phyloP scores from a whole-genome alignment of 2,797 vertebrate genomes.

The Catamblyrhynchus diadema region DNA sequence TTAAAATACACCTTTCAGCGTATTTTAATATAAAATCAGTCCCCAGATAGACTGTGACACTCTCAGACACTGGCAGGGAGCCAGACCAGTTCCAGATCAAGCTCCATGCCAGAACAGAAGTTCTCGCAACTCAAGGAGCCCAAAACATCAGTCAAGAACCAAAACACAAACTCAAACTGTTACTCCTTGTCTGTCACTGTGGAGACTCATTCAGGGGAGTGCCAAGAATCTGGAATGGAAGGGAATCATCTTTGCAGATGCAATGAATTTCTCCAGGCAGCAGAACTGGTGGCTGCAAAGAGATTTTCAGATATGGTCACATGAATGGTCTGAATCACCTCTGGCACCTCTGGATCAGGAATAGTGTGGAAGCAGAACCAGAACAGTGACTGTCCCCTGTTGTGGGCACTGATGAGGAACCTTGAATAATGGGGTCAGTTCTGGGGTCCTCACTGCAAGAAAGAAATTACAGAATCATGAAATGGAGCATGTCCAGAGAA shows the following conservation, averaged over 20 bases:
- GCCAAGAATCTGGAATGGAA: neutral
- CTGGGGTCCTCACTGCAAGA: neutral
- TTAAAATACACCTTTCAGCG: neutral
- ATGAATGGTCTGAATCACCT: neutral
- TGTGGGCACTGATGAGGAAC: neutral
- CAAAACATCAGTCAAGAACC: neutral
- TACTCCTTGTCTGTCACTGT: neutral
- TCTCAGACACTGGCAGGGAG: neutral
- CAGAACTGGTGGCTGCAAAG: neutral
- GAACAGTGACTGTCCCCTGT: neutral
- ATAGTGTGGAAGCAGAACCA: neutral
- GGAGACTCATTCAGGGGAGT: neutral
- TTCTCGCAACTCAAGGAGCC: neutral
- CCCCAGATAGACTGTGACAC: neutral
- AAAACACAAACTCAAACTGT: neutral
- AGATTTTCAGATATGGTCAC: neutral
- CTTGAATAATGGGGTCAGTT: neutral
- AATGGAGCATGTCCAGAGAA: accelerated
- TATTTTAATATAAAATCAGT: neutral
- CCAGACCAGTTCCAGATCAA: neutral
- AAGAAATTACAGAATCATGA: neutral
- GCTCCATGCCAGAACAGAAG: neutral
- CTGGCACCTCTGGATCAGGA: neutral
- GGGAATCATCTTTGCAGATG: neutral
- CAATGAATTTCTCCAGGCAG: neutral